A percentile compares a stretch with the other conserved stretches of the same genome.
Evolutionary conservation across 2,888 invertebrate species (phyloP).

Genomic region (Globia sparganii): DNA sequence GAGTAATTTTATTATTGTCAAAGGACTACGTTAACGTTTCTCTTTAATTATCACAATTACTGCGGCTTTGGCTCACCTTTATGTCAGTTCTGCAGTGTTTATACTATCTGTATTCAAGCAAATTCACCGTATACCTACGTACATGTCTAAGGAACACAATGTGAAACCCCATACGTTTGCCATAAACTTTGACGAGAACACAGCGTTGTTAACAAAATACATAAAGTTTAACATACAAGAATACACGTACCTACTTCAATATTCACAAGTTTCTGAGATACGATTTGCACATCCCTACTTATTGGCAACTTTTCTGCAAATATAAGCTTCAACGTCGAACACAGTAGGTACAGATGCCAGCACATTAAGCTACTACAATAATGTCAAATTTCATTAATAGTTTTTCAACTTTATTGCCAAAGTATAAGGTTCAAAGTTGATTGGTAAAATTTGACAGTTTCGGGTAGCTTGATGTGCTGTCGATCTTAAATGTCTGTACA

Average conservation of each 20-base stretch:
- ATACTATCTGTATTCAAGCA: background rate
- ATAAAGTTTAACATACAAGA: slow-evolving; percentile 30
- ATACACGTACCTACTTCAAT: slow-evolving; percentile 8
- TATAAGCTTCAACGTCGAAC: background rate
- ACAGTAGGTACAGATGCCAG: too few relatives aligned
- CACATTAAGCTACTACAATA: too few relatives aligned
- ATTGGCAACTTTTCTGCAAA: slow-evolving; percentile 3
- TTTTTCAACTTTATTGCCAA: too few relatives aligned
- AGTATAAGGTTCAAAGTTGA: too few relatives aligned
- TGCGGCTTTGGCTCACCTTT: slow-evolving; percentile 6
- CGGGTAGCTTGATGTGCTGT: too few relatives aligned
- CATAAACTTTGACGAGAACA: slow-evolving; percentile 48
- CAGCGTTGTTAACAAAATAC: slow-evolving; percentile 35
- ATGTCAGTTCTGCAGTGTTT: background rate
- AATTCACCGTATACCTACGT: background rate
- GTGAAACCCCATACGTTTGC: slow-evolving; percentile 26
- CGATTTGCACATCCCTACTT: background rate
- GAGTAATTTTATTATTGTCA: background rate
- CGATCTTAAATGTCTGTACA: too few relatives aligned
- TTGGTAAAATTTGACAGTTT: too few relatives aligned
- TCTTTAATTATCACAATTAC: background rate
- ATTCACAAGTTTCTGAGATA: slow-evolving; percentile 18
- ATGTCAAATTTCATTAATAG: too few relatives aligned
- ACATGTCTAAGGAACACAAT: background rate
- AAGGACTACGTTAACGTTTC: background rate